Conservation (phyloP, 2,113 vertebrate species). For the Forbesichthys papilliferus region DNA sequence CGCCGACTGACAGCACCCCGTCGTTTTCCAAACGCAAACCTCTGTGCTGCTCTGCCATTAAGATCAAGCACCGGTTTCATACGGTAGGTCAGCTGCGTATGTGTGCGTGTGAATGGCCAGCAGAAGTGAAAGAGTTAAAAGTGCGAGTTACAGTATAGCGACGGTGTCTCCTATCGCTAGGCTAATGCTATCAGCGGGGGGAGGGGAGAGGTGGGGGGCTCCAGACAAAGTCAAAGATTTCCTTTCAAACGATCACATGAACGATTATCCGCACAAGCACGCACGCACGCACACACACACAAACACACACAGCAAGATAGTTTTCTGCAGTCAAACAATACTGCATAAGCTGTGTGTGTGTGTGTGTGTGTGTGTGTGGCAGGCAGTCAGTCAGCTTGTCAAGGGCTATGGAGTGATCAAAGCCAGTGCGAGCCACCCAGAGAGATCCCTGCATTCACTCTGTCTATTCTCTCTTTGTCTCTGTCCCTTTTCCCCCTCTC, state of each 20-base stretch:
- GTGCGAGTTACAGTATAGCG: constrained; percentile 6
- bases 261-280: constrained; percentile 12
- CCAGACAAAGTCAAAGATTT: constrained; percentile 65
- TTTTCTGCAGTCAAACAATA: neutral
- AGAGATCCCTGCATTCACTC: constrained; percentile 58
- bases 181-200: constrained; percentile 48
- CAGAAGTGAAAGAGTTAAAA: neutral
- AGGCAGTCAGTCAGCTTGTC: constrained; percentile 62
- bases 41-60: no score
- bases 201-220: constrained; percentile 55
- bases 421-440: constrained; percentile 71
- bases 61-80: no score
- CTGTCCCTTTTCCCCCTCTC: neutral
- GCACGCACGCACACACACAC: constrained; percentile 15
- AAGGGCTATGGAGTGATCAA: constrained; percentile 69
- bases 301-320: constrained; percentile 39
- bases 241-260: constrained; percentile 58
- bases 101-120: neutral
- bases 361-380: constrained; percentile 1
- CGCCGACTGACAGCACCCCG: no score
- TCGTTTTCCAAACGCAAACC: no score
- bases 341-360: constrained; percentile 4
- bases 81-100: no score
- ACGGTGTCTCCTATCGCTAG: constrained; percentile 49
- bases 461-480: constrained; percentile 16